Conservation (phyloP, 2,113 vertebrate genomes). For the Canis aureus region DNA sequence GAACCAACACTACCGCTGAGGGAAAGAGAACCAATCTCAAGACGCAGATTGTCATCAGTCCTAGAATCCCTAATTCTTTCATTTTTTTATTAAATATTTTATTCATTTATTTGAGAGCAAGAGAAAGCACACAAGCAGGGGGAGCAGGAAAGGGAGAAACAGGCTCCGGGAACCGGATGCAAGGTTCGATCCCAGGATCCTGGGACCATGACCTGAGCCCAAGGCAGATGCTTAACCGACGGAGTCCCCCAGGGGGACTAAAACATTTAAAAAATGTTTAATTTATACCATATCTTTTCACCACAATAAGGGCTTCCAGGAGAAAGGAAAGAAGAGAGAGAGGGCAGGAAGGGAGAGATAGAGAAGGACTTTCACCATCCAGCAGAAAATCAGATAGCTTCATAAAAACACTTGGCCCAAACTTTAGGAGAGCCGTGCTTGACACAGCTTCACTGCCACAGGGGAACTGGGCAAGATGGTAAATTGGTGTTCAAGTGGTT, state of each 20-base stretch:
- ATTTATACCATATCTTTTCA: not conserved
- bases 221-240: too few relatives aligned
- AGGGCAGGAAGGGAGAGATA: not conserved
- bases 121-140: too few relatives aligned
- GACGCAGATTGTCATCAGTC: not conserved
- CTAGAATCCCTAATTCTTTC: not conserved
- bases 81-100: too few relatives aligned
- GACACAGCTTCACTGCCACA: not conserved
- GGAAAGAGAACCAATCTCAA: not conserved
- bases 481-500: constrained; percentile 24
- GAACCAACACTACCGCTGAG: not conserved
- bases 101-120: too few relatives aligned
- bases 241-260: too few relatives aligned
- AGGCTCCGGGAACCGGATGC: too few relatives aligned
- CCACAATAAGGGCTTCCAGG: not conserved
- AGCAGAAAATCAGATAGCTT: not conserved
- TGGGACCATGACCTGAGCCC: too few relatives aligned
- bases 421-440: not conserved
- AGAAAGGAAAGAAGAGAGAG: not conserved
- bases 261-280: not conserved
- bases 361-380: too few relatives aligned
- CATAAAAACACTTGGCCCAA: not conserved
- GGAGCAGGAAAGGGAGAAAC: too few relatives aligned
- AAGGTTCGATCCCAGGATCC: too few relatives aligned
- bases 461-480: constrained; percentile 8